Evolutionary conservation across 1,140 invertebrate species (phyloP).

Genomic region (Hyphantria cunea): DNA sequence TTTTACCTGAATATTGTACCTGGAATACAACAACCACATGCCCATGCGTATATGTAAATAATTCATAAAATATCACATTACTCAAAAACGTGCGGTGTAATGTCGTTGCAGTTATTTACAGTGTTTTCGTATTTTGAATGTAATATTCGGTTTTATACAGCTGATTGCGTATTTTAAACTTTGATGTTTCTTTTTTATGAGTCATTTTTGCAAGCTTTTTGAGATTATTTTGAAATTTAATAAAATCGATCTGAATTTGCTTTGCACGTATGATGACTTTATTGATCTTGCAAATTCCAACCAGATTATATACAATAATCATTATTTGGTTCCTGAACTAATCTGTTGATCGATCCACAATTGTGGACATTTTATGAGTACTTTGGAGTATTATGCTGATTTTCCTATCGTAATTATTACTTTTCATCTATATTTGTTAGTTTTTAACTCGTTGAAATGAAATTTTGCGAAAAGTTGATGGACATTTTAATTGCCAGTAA

Average conservation of each 20-base stretch:
- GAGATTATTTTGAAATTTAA: too few species aligned
- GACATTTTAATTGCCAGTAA: constrained; percentile 1
- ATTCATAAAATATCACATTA: constrained; percentile 25
- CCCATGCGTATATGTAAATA: constrained; percentile 9
- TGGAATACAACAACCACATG: not conserved
- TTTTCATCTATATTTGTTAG: too few species aligned
- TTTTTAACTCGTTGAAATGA: too few species aligned
- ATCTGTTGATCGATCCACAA: too few species aligned
- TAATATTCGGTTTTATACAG: not conserved
- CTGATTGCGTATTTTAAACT: not conserved
- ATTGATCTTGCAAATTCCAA: too few species aligned
- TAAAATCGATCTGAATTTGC: too few species aligned
- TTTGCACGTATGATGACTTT: too few species aligned
- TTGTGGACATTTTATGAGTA: too few species aligned
- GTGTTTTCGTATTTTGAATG: constrained; percentile 1
- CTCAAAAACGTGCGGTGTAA: not conserved
- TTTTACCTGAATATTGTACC: constrained; percentile 14
- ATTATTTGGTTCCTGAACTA: too few species aligned
- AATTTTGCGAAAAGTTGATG: not conserved
- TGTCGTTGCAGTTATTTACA: not conserved
- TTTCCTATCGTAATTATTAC: not conserved
- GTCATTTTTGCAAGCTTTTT: not conserved
- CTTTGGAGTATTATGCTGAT: not conserved
- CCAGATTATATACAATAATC: too few species aligned
- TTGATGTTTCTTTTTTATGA: not conserved